Base-by-base conservation (phyloP, 2,888 invertebrate species). In the Sphaerophoria rueppellii region DNA sequence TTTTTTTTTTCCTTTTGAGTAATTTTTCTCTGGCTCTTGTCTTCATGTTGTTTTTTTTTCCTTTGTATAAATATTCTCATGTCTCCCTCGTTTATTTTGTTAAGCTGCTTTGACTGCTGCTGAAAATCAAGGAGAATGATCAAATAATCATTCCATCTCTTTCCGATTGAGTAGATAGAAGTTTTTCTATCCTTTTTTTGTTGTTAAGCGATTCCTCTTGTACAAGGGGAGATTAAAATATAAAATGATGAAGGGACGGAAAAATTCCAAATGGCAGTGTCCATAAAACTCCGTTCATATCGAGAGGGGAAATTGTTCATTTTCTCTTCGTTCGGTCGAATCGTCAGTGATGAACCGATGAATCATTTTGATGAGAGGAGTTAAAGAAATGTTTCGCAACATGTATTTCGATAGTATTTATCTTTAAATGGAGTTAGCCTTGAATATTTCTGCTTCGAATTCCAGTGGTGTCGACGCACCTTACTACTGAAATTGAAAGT, bases 81-180 rank as follows among this genome's bases (percentile, higher is more conserved):
- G 72, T 76, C 76, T 72, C 79, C 73, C 65, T 40, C 9, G 58
- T 75, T 12, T 55, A n/a, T 65, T 58, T 69, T 48, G 63, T 54
- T 61, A 55, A 67, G 35, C 69, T 74, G 71, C 48, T 40, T 37
- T 34, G 43, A 54, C 57, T 52, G 14, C 71, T 48, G 69, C 46
- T 76, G 43, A 70, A 81, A 69, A 67, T 71, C 35, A 48, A 79
- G 67, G 65, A 67, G 75, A 72, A 79, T 58, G n/a, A 55, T 24
- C 16, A 11, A 32, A 71, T 14, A 48, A 50, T 83, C 71, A 80
- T 83, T 71, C 81, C 78, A 77, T 82, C 78, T 82, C 75, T 74
- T 72, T 83, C 75, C 63, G 46, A 43, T 58, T 73, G 43, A 43
- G 32, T 48, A 71, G 74, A 79, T 58, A 77, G 57, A 55, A 43